phyloP scores from a whole-genome alignment of 2,797 vertebrate species.

The Pyrocephalus nanus region DNA sequence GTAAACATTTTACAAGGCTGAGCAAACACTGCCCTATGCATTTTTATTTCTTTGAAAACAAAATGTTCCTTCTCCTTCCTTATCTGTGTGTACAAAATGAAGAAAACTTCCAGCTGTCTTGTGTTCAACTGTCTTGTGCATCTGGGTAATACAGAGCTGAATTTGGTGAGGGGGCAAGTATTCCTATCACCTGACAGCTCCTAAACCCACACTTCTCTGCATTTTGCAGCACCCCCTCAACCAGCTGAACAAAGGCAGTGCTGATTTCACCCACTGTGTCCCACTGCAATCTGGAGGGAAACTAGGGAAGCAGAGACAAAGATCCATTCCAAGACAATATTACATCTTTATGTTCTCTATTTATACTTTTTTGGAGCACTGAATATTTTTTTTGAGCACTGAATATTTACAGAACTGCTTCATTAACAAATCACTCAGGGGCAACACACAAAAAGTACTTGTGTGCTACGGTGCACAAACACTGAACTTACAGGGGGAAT shows the following conservation, averaged over 20 bases:
- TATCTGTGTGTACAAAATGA: accelerated
- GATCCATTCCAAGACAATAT: too few species aligned
- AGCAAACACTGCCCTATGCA: not conserved
- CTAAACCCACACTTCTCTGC: not conserved
- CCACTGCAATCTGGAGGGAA: not conserved
- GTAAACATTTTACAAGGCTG: not conserved
- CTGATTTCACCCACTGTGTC: not conserved
- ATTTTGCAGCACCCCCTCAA: not conserved
- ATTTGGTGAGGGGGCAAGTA: not conserved
- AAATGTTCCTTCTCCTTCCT: not conserved
- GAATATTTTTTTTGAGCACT: too few species aligned
- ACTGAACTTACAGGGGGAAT: accelerated
- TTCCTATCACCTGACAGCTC: not conserved
- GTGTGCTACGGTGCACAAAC: not conserved
- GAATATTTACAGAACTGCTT: not conserved
- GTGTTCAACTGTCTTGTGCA: accelerated
- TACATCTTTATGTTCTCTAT: not conserved
- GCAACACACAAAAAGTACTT: not conserved
- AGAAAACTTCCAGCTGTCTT: not conserved
- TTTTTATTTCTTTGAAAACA: not conserved
- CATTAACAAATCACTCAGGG: not conserved
- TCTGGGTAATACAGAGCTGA: not conserved
- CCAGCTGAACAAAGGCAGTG: not conserved
- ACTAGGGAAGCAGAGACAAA: accelerated
- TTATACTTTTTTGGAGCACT: not conserved